Evolutionary conservation across 1,140 invertebrate species (phyloP), one percentile per base, ranked within the genome.

Genomic region (Aethina tumida): DNA sequence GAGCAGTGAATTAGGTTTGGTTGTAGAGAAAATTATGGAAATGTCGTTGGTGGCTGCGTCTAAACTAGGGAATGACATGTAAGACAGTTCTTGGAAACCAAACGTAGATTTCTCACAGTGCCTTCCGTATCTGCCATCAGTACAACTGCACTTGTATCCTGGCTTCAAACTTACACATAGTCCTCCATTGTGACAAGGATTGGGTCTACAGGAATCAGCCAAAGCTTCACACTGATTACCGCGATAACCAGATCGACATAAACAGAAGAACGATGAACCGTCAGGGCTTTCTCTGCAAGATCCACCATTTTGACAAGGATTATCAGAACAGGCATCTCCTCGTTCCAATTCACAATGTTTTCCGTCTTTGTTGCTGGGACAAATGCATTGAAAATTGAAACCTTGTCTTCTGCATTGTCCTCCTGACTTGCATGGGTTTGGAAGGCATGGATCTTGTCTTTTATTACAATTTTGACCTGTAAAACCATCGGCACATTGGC

Each of bases 11-110:
- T 93, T 78, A 0, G 75, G 71, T 60, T 91, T 91, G 0, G 81
- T 87, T 0, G 91, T 96, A 7, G 91, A 84, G 61, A 96, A 94
- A 13, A 86, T 79, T 16, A 95, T 78, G 0, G 87, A 84, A 32
- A 94, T 89, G 49, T 94, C 88, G 58, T 92, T 93, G 2, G 84
- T 90, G 29, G 79, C 84, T 1, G 83, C 75, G 53, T 92, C 84
- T 25, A 96, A 54, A 0, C 86, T 66, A 3, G 81, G 77, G 60
- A 93, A 95, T 8, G 79, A 71, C 81, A 94, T 89, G 58, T 77
- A 96, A 0, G 91, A 95, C 0, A 91, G 66, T 49, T 87, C 84
- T 34, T 77, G 73, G 58, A 97, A 96, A 10, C 90, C 89, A 58
- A 79, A 89, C 5, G 85, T 90, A 0, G 85, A 81, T 42, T 81